Evolutionary conservation across 2,888 invertebrate genomes (phyloP), one percentile per base, ranked within the genome.

Genomic region (Tricholauxania praeusta): DNA sequence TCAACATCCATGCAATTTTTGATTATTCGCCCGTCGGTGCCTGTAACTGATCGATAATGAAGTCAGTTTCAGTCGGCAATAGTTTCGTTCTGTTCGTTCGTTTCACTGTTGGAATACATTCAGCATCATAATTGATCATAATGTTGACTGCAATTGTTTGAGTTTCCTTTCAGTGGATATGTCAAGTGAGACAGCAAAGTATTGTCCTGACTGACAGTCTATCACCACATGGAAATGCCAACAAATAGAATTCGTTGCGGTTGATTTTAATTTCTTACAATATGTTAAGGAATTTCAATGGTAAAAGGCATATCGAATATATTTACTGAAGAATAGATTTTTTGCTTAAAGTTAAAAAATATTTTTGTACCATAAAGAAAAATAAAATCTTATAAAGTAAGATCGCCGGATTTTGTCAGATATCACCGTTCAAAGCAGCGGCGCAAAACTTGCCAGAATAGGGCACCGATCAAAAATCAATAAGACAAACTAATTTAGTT

Each of bases 101-200:
- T 80, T 82, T 79, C 85, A 83, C 85, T 76, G 76, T 78, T 79
- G 84, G 84, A 80, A 74, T 75, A 10, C 81, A 83, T 84, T 84
- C 79, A 83, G 82, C 76, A 81, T 83, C 82, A 85, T 85, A 81
- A 85, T 85, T 83, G 84, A 78, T 80, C 83, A 83, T 86, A 83
- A 85, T 85, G 81, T 81, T 79, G 78, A 78, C 74, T 48, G n/a
- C 15, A 65, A 70, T 75, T 39, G 48, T 19, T 73, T 71, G 62
- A 72, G 67, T 52, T 73, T 22, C 71, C 65, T 60, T 68, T 49
- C 57, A 65, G 15, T 10, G 39, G 10, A 39, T 39, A 39, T 39
- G 39, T 39, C 39, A 39, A 39, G 39, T 39, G 39, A 39, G 39
- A 39, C 39, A 39, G 39, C 39, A 39, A 39, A 39, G 48, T 49